phyloP scores from a whole-genome alignment of 2,797 vertebrate genomes.

The Picus viridis region DNA sequence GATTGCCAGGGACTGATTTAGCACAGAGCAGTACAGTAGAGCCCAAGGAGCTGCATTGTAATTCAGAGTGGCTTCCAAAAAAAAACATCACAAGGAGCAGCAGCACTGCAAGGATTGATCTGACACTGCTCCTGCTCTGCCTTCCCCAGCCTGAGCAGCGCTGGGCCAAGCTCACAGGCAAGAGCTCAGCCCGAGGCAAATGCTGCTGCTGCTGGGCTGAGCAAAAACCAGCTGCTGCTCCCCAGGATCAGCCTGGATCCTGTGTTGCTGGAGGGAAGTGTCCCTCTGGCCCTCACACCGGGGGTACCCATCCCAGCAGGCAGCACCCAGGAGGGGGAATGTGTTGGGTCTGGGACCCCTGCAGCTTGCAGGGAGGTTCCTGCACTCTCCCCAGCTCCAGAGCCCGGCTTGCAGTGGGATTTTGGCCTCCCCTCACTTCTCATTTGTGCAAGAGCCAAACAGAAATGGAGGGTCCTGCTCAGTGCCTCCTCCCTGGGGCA shows the following conservation, averaged over 20 bases:
- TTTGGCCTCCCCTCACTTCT: background rate
- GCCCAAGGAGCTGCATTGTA: conserved; percentile 55
- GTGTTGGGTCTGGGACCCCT: accelerated
- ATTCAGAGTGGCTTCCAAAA: conserved; percentile 70
- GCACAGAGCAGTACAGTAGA: conserved; percentile 63
- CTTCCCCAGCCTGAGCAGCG: background rate
- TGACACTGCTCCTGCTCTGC: background rate
- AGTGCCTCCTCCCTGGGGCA: accelerated
- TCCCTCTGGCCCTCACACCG: accelerated
- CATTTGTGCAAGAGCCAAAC: background rate
- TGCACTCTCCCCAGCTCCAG: accelerated
- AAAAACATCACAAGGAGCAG: background rate
- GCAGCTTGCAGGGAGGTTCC: background rate
- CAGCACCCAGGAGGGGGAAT: background rate
- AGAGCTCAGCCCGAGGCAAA: accelerated
- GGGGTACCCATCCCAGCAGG: accelerated
- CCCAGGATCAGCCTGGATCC: background rate
- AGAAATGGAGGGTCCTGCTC: accelerated
- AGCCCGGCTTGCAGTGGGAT: background rate
- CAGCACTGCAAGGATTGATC: background rate
- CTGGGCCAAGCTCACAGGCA: background rate
- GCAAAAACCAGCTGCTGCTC: background rate
- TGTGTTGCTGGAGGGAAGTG: accelerated
- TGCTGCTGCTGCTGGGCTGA: background rate
- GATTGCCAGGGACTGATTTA: conserved; percentile 80